A percentile compares a stretch with the other conserved stretches of the same genome.
These are phyloP conservation scores for Melanogrammus aeglefinus DNA, from an alignment of 2,797 vertebrate genomes.

Conservation along the genomic window DNA sequence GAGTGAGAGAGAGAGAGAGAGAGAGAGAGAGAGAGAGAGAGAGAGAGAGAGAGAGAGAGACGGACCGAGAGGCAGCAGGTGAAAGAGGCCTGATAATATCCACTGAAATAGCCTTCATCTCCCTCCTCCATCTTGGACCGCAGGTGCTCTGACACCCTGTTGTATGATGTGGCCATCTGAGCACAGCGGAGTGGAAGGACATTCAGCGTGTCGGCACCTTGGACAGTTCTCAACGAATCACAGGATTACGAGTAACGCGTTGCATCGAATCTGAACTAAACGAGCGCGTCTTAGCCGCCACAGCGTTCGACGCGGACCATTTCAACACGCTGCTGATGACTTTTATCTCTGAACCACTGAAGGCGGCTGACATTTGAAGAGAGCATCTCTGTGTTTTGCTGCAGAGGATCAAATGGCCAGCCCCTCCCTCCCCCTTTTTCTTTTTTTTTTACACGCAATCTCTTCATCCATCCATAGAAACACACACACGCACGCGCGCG, in stretches of 20 bases:
- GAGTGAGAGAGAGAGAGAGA: no score
- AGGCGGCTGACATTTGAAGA: slow-evolving; percentile 77
- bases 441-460: slow-evolving; percentile 27
- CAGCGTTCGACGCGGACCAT: slow-evolving; percentile 3
- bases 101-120: slow-evolving; percentile 55
- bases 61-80: slow-evolving; percentile 26
- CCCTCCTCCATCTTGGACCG: slow-evolving; percentile 80
- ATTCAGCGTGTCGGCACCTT: background rate
- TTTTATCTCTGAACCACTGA: slow-evolving; percentile 66
- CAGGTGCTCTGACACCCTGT: slow-evolving; percentile 73
- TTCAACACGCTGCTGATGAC: slow-evolving; percentile 46
- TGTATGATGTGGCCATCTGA: slow-evolving; percentile 60
- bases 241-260: background rate
- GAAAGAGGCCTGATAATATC: slow-evolving; percentile 41
- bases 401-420: slow-evolving; percentile 77
- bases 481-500: no score
- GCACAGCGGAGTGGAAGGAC: background rate
- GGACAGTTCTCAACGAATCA: background rate
- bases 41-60: background rate
- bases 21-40: no score
- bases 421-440: slow-evolving; percentile 51
- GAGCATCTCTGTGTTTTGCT: slow-evolving; percentile 74
- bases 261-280: background rate
- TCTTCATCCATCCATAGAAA: slow-evolving; percentile 21
- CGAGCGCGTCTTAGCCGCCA: background rate